Percentiles rank a stretch among this genome's conserved stretches.
Conservation (phyloP, 2,113 vertebrate species). For the Myrmophylax atrothorax region DNA sequence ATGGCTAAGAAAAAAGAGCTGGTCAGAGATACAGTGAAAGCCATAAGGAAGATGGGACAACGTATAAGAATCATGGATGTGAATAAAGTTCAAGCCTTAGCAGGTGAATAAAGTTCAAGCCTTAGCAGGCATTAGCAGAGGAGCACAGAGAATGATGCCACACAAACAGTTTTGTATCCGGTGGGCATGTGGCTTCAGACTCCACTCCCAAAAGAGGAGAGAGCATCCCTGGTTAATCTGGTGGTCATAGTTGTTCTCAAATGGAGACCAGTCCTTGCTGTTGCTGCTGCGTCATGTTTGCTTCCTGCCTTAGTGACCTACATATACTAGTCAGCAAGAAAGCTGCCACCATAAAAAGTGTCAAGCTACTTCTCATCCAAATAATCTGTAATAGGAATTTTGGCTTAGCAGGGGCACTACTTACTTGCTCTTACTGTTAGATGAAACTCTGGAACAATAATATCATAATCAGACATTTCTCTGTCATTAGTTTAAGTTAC, state of each 20-base stretch:
- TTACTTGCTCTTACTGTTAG: background rate
- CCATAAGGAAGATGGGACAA: background rate
- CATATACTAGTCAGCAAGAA: background rate
- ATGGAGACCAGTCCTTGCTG: background rate
- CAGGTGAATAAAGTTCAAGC: too few species aligned
- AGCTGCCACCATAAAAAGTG: rapidly evolving
- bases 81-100: background rate
- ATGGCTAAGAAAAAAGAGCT: background rate
- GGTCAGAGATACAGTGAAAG: background rate
- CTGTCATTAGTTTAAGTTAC: background rate
- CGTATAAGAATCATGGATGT: background rate
- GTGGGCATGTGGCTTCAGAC: background rate
- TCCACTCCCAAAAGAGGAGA: background rate
- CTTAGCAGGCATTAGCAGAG: background rate
- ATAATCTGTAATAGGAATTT: background rate
- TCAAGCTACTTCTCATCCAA: background rate
- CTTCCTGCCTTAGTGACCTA: background rate
- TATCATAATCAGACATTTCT: background rate
- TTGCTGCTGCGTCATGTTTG: background rate
- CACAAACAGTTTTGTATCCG: background rate
- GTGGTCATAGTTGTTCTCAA: background rate
- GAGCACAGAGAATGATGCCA: background rate
- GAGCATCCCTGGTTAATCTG: background rate
- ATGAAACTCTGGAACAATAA: background rate
- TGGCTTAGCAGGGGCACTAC: background rate